phyloP scores from a whole-genome alignment of 1,140 invertebrate species.

The Goniozus legneri region DNA sequence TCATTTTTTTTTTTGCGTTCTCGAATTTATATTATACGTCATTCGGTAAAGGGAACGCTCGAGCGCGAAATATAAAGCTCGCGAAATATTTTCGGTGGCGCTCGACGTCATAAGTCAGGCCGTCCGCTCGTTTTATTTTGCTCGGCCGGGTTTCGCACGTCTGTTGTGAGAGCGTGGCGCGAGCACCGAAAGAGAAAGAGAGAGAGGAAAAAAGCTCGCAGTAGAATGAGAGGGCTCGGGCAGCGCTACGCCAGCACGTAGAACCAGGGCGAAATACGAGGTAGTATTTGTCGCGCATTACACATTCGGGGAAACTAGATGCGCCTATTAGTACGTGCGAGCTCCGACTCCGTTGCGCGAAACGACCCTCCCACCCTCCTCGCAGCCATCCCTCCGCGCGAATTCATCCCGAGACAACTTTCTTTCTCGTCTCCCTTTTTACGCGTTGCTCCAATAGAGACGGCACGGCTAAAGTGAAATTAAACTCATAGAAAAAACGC shows the following conservation, averaged over 20 bases:
- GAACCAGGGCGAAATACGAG: background rate
- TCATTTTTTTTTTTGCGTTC: background rate
- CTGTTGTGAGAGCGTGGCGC: no score
- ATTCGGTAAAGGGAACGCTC: constrained; percentile 27
- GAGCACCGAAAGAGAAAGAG: no score
- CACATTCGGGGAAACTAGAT: background rate
- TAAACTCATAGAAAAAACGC: no score
- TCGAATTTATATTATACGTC: constrained; percentile 16
- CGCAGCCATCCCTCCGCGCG: no score
- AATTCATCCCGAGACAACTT: no score
- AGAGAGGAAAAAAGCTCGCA: no score
- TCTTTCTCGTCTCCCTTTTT: no score
- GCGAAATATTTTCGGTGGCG: constrained; percentile 45
- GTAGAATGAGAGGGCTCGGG: background rate
- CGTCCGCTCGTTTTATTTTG: constrained; percentile 23
- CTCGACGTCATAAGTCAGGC: constrained; percentile 40
- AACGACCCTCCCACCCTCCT: no score
- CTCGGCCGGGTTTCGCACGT: background rate
- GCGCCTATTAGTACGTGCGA: no score
- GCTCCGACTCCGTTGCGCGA: no score
- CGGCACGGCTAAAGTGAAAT: no score
- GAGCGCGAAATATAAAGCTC: constrained; percentile 41
- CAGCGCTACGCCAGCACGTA: background rate
- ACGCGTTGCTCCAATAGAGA: no score
- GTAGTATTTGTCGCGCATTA: background rate